These are phyloP conservation scores for Eupithecia pulchellata DNA, from an alignment of 2,888 invertebrate species.

Conservation along the genomic window DNA sequence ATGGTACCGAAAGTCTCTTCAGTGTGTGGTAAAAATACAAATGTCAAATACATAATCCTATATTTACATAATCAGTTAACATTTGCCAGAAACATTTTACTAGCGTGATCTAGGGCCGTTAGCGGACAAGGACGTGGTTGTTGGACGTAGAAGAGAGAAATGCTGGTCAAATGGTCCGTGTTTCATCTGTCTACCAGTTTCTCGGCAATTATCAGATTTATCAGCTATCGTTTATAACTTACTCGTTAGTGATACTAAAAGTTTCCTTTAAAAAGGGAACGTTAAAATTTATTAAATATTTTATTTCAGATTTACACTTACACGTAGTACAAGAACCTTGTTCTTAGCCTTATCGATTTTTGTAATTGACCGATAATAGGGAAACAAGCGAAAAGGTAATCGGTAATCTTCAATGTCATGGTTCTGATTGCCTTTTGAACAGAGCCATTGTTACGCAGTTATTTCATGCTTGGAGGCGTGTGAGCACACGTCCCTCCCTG, in stretches of 20 bases:
- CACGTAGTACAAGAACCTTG: neutral
- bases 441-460: conserved; percentile 57
- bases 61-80: neutral
- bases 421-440: conserved; percentile 57
- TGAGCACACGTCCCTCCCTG: conserved; percentile 48
- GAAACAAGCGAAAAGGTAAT: neutral
- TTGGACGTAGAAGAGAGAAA: conserved; percentile 1
- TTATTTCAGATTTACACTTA: neutral
- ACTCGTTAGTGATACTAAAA: neutral
- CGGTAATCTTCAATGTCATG: conserved; percentile 16
- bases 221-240: neutral
- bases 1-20: neutral
- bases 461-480: conserved; percentile 60
- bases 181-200: neutral
- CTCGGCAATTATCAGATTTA: neutral
- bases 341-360: neutral
- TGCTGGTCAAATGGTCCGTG: neutral
- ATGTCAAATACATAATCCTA: neutral
- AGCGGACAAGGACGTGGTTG: neutral
- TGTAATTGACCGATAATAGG: neutral
- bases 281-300: neutral
- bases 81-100: neutral
- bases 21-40: neutral
- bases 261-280: neutral
- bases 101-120: neutral